phyloP scores from a whole-genome alignment of 35 echinoderm and acorn worm genomes.

The Lytechinus variegatus region DNA sequence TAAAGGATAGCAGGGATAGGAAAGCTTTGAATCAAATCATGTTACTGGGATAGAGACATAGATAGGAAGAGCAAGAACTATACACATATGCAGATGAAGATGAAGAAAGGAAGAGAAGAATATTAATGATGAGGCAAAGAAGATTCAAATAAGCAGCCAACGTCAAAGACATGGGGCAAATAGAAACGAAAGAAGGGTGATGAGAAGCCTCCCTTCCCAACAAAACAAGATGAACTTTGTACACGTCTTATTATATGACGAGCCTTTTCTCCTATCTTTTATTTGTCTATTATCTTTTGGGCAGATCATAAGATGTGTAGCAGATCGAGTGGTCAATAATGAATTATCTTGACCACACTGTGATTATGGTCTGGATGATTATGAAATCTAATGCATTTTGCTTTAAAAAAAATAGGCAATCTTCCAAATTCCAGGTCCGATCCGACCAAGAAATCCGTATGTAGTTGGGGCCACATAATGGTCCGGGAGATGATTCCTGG shows the following conservation, averaged over 20 bases:
- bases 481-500: too few species aligned
- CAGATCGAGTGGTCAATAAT: neutral
- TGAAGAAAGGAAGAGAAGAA: too few species aligned
- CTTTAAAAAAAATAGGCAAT: too few species aligned
- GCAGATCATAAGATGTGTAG: neutral
- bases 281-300: neutral
- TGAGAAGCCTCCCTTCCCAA: neutral
- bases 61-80: neutral
- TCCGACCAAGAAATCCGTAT: too few species aligned
- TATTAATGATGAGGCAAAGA: neutral
- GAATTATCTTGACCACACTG: neutral
- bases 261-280: neutral
- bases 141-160: neutral
- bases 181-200: neutral
- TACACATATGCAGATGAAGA: neutral
- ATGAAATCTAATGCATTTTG: too few species aligned
- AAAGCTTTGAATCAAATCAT: too few species aligned
- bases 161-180: neutral
- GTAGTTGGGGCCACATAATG: too few species aligned
- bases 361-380: too few species aligned
- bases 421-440: too few species aligned
- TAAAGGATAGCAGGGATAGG: too few species aligned
- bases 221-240: neutral
- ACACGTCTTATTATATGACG: neutral
- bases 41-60: too few species aligned